phyloP scores from a whole-genome alignment of 2,888 invertebrate species.

The Agelastica alni region DNA sequence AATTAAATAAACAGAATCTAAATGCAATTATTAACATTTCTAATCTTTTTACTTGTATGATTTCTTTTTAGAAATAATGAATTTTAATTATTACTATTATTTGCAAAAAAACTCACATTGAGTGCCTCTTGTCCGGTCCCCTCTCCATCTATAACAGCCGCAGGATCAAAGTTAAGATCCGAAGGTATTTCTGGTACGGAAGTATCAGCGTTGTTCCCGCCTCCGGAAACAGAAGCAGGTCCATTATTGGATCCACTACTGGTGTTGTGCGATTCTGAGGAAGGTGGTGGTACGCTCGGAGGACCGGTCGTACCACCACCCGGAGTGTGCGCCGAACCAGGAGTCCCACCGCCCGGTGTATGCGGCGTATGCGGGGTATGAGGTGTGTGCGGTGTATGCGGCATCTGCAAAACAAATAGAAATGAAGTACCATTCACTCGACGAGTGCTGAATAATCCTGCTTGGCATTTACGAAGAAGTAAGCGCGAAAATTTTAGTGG shows the following conservation, averaged over 20 bases:
- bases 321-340: conserved; percentile 69
- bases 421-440: no score
- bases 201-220: conserved; percentile 32
- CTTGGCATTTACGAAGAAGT: no score
- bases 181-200: conserved; percentile 79
- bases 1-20: no score
- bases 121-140: conserved; percentile 83
- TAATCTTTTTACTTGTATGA: no score
- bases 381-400: conserved; percentile 79
- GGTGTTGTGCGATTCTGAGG: conserved; percentile 51
- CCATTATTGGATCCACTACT: conserved; percentile 54
- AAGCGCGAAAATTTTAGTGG: no score
- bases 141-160: conserved; percentile 90
- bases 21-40: no score
- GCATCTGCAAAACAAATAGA: conserved; percentile 54
- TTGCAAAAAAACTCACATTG: conserved; percentile 82
- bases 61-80: no score
- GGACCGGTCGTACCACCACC: conserved; percentile 72
- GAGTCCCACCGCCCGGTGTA: conserved; percentile 71
- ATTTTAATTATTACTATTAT: no score
- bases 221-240: conserved; percentile 31
- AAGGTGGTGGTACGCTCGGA: conserved; percentile 76
- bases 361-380: conserved; percentile 80
- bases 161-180: conserved; percentile 91
- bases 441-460: no score